Conservation (phyloP, 2,797 vertebrate genomes). For the Decapterus maruadsi region DNA sequence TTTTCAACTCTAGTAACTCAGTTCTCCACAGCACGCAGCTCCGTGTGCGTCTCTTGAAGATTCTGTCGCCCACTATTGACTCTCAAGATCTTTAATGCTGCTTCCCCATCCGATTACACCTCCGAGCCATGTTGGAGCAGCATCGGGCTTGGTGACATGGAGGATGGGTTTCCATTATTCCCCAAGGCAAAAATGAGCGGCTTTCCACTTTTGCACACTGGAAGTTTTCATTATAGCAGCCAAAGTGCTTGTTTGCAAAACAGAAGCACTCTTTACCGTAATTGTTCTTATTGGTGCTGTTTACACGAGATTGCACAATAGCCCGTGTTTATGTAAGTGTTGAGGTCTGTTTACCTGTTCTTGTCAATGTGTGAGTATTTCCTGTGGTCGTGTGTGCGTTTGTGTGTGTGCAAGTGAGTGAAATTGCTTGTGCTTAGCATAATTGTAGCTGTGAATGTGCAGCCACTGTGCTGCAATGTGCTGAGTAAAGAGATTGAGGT, state of each 20-base stretch:
- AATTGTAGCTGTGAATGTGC: slow-evolving; percentile 57
- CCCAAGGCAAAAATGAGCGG: slow-evolving; percentile 67
- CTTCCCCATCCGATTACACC: slow-evolving; percentile 58
- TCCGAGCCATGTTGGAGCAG: slow-evolving; percentile 54
- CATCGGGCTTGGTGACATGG: slow-evolving; percentile 55
- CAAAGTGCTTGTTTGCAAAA: slow-evolving; percentile 69
- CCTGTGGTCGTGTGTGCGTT: slow-evolving; percentile 7
- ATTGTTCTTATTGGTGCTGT: slow-evolving; percentile 63
- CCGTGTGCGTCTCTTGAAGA: slow-evolving; percentile 11
- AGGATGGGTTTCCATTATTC: slow-evolving; percentile 68
- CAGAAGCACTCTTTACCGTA: slow-evolving; percentile 56
- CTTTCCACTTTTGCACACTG: slow-evolving; percentile 60
- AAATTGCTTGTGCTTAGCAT: slow-evolving; percentile 39
- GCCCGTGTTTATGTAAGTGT: slow-evolving; percentile 40
- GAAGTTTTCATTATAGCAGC: slow-evolving; percentile 75
- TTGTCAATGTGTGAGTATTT: slow-evolving; percentile 21
- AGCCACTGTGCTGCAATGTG: slow-evolving; percentile 49
- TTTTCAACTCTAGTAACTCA: neutral
- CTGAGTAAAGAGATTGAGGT: slow-evolving; percentile 71
- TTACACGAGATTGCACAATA: slow-evolving; percentile 49
- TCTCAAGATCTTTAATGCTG: slow-evolving; percentile 56
- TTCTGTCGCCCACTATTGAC: slow-evolving; percentile 42
- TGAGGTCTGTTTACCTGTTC: slow-evolving; percentile 55
- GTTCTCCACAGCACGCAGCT: neutral
- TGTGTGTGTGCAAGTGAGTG: neutral